Base-by-base conservation (phyloP, 2,888 invertebrate species). In the Eilema caniola region DNA sequence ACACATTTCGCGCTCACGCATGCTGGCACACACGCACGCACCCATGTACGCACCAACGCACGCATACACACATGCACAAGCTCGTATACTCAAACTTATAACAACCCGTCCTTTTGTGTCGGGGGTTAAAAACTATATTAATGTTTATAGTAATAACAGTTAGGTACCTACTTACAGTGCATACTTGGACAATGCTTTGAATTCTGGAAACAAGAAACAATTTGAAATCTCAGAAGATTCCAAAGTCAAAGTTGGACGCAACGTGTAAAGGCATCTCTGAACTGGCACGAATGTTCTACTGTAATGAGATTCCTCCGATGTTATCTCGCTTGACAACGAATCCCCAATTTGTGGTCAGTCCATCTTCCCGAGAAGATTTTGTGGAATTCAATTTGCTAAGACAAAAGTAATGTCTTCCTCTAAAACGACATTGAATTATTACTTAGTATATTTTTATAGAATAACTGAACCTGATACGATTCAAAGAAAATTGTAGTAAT, bases 301-400 rank as follows among this genome's bases (percentile, higher is more conserved):
- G 89, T 94, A 95, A 95, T 95, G 94, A 95, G 95, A 95, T 95
- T 95, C 93, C 91, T 89, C 84, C 88, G 91, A 91, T 91, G 92
- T 88, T 94, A 94, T 93, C 93, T 90, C 86, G 88, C 91, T 89
- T 93, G 93, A 94, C 94, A 93, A 92, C 90, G 92, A 90, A 93
- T 92, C 92, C 90, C 92, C 91, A 93, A 94, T 94, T 93, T 95
- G 95, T 90, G 94, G 94, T 95, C 93, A 93, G 92, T 94, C 93
- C 92, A 93, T 93, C 93, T 92, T 91, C 85, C 78, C 78, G 76
- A 79, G 84, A 85, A 90, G 89, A 91, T 90, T 89, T 88, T 85
- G 88, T 83, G 87, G 89, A 93, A 93, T 94, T 93, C 93, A 93
- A 94, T 95, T 94, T 94, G 90, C 89, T 91, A 91, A 93, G 90